Conservation (phyloP, 2,797 vertebrate species). For the Notoglanidium macrostoma region DNA sequence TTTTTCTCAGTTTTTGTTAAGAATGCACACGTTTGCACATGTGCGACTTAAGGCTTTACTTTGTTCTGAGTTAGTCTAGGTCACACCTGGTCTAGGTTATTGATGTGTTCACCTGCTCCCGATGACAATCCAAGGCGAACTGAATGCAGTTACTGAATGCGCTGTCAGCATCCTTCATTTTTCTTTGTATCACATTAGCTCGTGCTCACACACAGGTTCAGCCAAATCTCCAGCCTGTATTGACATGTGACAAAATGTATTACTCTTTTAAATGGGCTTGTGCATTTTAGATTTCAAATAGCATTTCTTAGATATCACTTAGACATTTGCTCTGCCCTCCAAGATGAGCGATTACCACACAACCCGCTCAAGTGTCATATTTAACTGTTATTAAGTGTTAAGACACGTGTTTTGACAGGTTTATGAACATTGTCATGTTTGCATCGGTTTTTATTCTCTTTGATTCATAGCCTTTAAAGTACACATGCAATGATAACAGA, state of each 20-base stretch:
- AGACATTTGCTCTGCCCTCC: background rate
- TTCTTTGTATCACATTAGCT: slow-evolving; percentile 11
- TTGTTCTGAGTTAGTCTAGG: slow-evolving; percentile 47
- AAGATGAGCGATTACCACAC: background rate
- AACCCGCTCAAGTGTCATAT: background rate
- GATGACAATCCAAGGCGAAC: slow-evolving; percentile 40
- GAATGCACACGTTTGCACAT: slow-evolving; percentile 40
- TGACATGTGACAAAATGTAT: background rate
- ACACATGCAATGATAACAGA: slow-evolving; percentile 25
- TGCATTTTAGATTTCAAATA: background rate
- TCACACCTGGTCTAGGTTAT: slow-evolving; percentile 56
- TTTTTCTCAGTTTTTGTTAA: background rate
- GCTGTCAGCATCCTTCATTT: slow-evolving; percentile 33
- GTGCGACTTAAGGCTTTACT: slow-evolving; percentile 26
- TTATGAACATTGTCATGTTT: slow-evolving; percentile 12
- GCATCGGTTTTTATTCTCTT: slow-evolving; percentile 22
- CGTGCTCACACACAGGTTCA: background rate
- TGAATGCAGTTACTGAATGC: slow-evolving; percentile 34
- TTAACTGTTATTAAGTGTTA: slow-evolving; percentile 9
- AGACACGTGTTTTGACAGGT: slow-evolving; percentile 23
- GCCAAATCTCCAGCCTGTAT: background rate
- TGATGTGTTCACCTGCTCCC: slow-evolving; percentile 55
- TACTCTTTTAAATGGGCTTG: background rate
- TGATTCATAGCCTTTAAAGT: slow-evolving; percentile 30
- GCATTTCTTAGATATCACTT: background rate